Evolutionary conservation across 2,888 invertebrate species (phyloP).

Genomic region (Polietes domitor): DNA sequence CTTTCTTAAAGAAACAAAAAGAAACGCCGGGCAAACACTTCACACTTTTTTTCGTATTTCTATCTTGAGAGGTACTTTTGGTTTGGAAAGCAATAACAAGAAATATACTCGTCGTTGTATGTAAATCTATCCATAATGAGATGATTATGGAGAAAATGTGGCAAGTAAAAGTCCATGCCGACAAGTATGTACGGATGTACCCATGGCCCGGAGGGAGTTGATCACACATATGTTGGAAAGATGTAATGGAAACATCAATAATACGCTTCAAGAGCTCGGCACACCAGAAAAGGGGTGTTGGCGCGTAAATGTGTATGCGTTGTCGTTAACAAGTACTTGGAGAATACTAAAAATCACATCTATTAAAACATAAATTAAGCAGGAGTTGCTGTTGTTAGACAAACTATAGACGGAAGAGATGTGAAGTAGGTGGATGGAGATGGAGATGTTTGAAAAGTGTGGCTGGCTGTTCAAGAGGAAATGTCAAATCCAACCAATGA

Average conservation of each 20-base stretch:
- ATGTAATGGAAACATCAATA: slow-evolving; percentile 57
- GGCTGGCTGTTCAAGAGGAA: no score
- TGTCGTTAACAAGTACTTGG: not conserved
- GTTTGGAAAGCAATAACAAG: not conserved
- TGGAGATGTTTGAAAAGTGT: no score
- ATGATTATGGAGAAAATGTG: slow-evolving; percentile 21
- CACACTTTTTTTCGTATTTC: slow-evolving; percentile 2
- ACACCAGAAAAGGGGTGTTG: slow-evolving; percentile 1
- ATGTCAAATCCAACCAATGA: no score
- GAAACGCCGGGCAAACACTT: slow-evolving; percentile 36
- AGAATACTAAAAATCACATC: slow-evolving; percentile 4
- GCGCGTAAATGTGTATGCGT: slow-evolving; percentile 12
- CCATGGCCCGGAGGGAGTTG: slow-evolving; percentile 39
- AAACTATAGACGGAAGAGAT: no score
- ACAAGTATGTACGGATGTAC: not conserved
- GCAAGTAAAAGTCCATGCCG: not conserved
- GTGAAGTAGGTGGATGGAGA: no score
- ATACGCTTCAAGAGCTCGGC: slow-evolving; percentile 35
- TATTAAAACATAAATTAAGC: slow-evolving; percentile 1
- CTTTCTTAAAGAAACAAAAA: slow-evolving; percentile 63
- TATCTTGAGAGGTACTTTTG: not conserved
- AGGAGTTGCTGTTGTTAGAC: no score
- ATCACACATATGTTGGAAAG: slow-evolving; percentile 58
- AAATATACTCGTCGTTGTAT: no score
- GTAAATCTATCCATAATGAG: slow-evolving; percentile 20